Evolutionary conservation across 2,888 invertebrate species (phyloP).

Genomic region (Heliconius ismenius): DNA sequence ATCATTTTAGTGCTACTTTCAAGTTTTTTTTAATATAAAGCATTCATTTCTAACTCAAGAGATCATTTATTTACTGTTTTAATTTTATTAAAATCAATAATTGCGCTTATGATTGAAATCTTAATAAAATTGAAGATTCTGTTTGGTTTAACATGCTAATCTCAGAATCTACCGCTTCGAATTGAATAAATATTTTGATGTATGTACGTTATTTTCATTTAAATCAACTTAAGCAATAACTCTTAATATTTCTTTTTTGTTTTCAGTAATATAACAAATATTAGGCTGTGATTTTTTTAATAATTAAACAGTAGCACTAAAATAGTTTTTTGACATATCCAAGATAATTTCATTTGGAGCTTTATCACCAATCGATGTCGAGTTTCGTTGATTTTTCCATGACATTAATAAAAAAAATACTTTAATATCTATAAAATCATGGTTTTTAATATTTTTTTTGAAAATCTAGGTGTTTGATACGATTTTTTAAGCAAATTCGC

Average conservation of each 20-base stretch:
- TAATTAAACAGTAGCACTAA: constrained; percentile 10
- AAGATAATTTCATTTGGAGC: constrained; percentile 11
- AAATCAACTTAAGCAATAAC: background rate
- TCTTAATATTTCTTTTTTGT: background rate
- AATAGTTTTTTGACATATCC: constrained; percentile 14
- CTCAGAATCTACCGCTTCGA: background rate
- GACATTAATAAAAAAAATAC: constrained; percentile 20
- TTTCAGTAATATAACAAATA: background rate
- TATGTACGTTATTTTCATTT: too few relatives aligned
- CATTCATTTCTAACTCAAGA: background rate
- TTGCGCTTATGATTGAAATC: background rate
- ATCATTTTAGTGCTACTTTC: constrained; percentile 16
- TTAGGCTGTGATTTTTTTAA: constrained; percentile 17
- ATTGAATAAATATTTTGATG: too few relatives aligned
- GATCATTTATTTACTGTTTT: background rate
- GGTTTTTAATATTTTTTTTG: constrained; percentile 15
- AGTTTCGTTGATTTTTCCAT: constrained; percentile 1
- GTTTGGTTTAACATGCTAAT: background rate
- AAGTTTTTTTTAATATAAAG: background rate
- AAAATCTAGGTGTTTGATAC: constrained; percentile 22
- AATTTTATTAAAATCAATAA: background rate
- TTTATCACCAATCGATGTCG: background rate
- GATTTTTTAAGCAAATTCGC: constrained; percentile 24
- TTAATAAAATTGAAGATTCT: background rate
- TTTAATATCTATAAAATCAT: constrained; percentile 7